Evolutionary conservation across 2,888 invertebrate species (phyloP).

Genomic region (Tanytarsus gracilentus): DNA sequence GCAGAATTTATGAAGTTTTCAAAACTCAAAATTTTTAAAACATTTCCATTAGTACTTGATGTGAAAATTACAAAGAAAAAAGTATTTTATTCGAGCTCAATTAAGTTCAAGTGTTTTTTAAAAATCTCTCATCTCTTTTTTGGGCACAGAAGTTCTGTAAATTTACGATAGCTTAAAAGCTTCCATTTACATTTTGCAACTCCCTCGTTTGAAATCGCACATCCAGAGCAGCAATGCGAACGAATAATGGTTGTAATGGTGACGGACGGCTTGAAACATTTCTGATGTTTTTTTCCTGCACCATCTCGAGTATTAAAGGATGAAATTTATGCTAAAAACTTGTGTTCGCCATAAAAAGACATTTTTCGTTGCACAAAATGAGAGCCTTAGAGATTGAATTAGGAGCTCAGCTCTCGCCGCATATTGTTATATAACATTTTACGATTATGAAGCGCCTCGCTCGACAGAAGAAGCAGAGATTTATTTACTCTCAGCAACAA

Average conservation of each 20-base stretch:
- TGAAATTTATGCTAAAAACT: background rate
- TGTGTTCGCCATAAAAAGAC: background rate
- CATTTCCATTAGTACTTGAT: too few species aligned
- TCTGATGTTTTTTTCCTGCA: background rate
- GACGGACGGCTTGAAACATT: constrained; percentile 1
- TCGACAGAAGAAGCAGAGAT: background rate
- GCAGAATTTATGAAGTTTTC: too few species aligned
- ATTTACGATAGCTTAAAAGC: too few species aligned
- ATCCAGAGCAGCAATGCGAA: too few species aligned
- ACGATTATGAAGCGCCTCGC: constrained; percentile 12
- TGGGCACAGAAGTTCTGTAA: too few species aligned
- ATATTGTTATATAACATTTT: constrained; percentile 5
- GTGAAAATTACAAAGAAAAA: too few species aligned
- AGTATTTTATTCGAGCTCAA: too few species aligned
- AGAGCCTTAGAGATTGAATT: background rate
- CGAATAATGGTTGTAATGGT: background rate
- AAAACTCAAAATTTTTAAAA: too few species aligned
- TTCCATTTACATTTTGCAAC: too few species aligned
- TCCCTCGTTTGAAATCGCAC: too few species aligned
- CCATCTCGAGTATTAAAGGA: background rate
- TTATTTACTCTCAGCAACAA: constrained; percentile 5
- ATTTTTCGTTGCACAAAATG: background rate
- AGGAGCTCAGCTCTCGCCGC: background rate
- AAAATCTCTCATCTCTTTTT: too few species aligned
- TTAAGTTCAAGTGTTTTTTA: too few species aligned